A percentile compares a stretch with the other conserved stretches of the same genome.
These are phyloP conservation scores for Hypotaenidia philippensis DNA, from an alignment of 2,797 vertebrate genomes.

Conservation along the genomic window DNA sequence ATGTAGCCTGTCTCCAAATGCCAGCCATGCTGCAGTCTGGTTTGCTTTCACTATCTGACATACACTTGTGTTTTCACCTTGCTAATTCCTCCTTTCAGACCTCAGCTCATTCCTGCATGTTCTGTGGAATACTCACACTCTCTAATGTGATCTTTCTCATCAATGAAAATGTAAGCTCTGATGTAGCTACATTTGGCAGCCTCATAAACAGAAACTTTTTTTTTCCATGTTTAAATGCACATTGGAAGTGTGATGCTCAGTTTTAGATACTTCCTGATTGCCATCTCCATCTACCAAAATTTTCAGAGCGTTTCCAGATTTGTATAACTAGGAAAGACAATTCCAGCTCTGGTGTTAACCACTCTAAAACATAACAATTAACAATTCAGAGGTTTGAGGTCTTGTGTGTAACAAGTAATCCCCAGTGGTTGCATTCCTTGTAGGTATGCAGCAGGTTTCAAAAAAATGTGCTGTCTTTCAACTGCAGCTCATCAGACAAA, in stretches of 20 bases:
- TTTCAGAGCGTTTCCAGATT: neutral
- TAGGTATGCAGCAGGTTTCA: neutral
- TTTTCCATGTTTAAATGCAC: neutral
- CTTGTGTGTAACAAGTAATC: neutral
- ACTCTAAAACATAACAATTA: neutral
- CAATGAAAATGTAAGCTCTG: neutral
- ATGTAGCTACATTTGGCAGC: neutral
- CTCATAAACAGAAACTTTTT: neutral
- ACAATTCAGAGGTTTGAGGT: neutral
- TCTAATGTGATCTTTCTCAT: accelerated
- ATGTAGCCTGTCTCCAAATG: neutral
- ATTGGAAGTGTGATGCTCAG: neutral
- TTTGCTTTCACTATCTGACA: neutral
- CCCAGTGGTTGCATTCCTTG: neutral
- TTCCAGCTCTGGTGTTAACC: neutral
- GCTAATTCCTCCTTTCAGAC: neutral
- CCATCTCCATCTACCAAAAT: neutral
- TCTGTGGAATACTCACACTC: neutral
- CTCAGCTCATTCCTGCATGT: neutral
- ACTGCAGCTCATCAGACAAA: neutral
- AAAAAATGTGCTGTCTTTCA: neutral
- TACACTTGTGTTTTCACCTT: neutral
- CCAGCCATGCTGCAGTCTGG: neutral
- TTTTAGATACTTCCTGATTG: neutral
- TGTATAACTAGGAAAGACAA: neutral